These are phyloP conservation scores for Sylvilagus bachmani DNA, from an alignment of 2,113 vertebrate genomes.

Conservation along the genomic window DNA sequence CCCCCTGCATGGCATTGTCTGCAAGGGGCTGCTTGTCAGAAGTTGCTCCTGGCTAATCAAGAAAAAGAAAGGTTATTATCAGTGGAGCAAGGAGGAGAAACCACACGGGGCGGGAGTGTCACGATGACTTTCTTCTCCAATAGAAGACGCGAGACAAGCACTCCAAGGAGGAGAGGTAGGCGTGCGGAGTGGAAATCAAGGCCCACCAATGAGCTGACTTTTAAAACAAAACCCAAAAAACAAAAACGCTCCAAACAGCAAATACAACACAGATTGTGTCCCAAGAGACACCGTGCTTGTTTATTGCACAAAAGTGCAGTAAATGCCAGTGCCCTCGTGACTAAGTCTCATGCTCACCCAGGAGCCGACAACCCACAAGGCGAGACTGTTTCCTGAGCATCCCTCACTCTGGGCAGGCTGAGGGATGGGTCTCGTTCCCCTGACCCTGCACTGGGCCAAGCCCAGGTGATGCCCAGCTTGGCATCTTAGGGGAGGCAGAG, in stretches of 20 bases:
- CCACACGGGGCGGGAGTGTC: not conserved
- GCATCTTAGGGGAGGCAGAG: not conserved
- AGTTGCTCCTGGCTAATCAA: too few species aligned
- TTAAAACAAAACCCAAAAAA: not conserved
- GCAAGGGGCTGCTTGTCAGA: not conserved
- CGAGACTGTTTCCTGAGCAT: not conserved
- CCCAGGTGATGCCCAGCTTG: not conserved
- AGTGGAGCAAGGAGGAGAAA: not conserved
- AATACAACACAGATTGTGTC: slow-evolving; percentile 61
- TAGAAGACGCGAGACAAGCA: not conserved
- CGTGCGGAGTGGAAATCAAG: not conserved
- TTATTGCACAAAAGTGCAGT: slow-evolving; percentile 27
- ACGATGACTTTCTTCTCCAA: not conserved
- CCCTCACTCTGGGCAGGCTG: not conserved
- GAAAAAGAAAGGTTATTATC: not conserved
- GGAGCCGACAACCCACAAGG: rapidly evolving
- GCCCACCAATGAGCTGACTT: not conserved
- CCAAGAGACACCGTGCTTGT: not conserved
- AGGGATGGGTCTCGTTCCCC: not conserved
- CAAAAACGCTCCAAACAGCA: not conserved
- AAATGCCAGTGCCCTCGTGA: not conserved
- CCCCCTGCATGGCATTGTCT: not conserved
- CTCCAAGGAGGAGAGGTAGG: not conserved
- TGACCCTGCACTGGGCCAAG: not conserved
- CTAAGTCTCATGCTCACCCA: not conserved